Percentiles rank a stretch among this genome's conserved stretches.
phyloP scores from a whole-genome alignment of 2,113 vertebrate species.

The Lophochroa leadbeateri region DNA sequence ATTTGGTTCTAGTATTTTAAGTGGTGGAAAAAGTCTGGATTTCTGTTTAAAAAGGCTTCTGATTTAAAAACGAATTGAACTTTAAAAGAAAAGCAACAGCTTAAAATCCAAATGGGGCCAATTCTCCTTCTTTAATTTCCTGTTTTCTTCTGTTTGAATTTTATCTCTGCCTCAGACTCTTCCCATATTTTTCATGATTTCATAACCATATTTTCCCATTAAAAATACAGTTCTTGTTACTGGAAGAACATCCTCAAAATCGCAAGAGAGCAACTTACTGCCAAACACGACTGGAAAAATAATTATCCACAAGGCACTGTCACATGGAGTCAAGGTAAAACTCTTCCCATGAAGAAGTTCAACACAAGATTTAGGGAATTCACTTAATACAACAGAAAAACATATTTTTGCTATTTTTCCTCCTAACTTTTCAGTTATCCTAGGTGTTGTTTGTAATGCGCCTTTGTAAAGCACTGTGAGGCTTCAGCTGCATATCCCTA shows the following conservation, averaged over 20 bases:
- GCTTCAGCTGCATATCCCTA: background rate
- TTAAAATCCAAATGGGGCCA: slow-evolving; percentile 10
- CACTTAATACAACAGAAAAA: background rate
- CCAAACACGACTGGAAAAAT: slow-evolving; percentile 12
- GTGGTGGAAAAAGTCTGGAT: background rate
- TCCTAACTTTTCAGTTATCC: background rate
- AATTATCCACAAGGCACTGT: background rate
- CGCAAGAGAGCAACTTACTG: background rate
- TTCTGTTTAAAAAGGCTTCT: background rate
- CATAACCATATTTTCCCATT: slow-evolving; percentile 22
- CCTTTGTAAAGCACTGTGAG: background rate
- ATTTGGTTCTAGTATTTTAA: background rate
- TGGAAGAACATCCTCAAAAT: slow-evolving; percentile 37
- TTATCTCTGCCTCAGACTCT: slow-evolving; percentile 32
- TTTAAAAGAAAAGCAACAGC: background rate
- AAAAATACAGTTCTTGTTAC: background rate
- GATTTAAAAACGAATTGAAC: background rate
- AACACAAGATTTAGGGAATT: background rate
- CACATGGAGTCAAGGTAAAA: background rate
- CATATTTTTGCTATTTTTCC: background rate
- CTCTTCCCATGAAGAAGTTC: background rate
- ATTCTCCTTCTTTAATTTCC: slow-evolving; percentile 21
- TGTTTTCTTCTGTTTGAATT: slow-evolving; percentile 42
- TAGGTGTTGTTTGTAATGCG: rapidly evolving
- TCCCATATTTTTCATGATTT: slow-evolving; percentile 31